These are phyloP conservation scores for Pithys albifrons DNA, from an alignment of 2,113 vertebrate genomes.

Conservation along the genomic window DNA sequence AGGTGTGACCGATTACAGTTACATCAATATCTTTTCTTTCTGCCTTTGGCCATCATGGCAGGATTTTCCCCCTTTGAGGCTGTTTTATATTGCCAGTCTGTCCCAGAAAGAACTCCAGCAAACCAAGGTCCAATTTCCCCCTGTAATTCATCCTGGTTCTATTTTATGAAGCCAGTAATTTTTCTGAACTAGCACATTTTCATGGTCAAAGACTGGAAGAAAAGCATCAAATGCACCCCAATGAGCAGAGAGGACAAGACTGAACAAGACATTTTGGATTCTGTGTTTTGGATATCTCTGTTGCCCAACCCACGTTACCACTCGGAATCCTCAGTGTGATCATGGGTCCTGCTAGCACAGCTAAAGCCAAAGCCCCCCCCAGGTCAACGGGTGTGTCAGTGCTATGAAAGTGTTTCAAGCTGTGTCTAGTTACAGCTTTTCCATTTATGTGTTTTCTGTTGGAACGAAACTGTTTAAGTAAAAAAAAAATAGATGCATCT, in stretches of 20 bases:
- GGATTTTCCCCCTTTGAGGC: neutral
- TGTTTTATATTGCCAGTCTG: neutral
- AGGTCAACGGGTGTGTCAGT: neutral
- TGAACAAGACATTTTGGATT: neutral
- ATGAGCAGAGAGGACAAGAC: neutral
- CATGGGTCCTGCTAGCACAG: neutral
- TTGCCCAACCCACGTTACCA: accelerated
- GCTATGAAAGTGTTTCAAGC: neutral
- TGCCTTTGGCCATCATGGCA: neutral
- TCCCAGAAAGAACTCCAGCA: neutral
- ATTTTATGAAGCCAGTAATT: neutral
- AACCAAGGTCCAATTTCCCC: neutral
- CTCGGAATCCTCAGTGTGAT: neutral
- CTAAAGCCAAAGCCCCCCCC: neutral
- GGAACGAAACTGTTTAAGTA: neutral
- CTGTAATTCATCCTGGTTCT: neutral
- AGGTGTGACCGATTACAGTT: neutral
- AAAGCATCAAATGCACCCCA: neutral
- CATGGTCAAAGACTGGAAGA: neutral
- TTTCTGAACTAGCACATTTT: neutral
- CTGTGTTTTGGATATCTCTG: neutral
- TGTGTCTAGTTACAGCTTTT: neutral
- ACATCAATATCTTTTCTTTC: neutral
- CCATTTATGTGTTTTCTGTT: neutral
- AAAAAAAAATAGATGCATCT: neutral